phyloP scores from a whole-genome alignment of 2,888 invertebrate species.

The Eristalinus sepulchralis region DNA sequence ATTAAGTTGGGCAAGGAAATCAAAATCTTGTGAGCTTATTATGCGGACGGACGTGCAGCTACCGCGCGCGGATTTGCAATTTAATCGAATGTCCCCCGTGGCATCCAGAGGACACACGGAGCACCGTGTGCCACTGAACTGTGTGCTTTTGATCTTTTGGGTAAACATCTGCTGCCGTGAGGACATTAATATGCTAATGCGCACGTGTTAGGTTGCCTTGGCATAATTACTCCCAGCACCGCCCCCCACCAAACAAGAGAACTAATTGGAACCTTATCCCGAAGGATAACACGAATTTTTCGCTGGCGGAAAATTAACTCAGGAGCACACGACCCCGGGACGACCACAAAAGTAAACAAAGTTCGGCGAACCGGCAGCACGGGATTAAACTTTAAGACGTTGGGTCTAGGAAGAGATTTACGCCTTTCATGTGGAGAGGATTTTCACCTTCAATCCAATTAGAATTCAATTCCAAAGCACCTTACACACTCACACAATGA shows the following conservation, averaged over 20 bases:
- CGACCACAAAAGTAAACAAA: not conserved
- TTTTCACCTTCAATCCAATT: conserved; percentile 51
- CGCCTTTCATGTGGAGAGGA: too few species aligned
- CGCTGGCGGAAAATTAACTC: not conserved
- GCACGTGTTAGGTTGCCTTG: not conserved
- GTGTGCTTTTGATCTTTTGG: conserved; percentile 19
- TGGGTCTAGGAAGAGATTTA: not conserved
- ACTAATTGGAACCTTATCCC: conserved; percentile 4
- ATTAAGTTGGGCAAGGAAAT: conserved; percentile 5
- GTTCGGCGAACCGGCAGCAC: not conserved
- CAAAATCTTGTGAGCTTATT: not conserved
- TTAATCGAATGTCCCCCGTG: conserved; percentile 9
- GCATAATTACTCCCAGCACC: conserved; percentile 14
- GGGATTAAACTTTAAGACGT: not conserved
- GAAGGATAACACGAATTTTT: not conserved
- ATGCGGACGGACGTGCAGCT: not conserved
- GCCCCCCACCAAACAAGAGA: not conserved
- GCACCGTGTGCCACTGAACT: not conserved
- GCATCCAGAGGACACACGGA: not conserved
- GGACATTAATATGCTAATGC: conserved; percentile 26
- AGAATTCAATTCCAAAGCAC: conserved; percentile 33
- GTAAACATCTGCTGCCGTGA: not conserved
- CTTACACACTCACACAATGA: conserved; percentile 13
- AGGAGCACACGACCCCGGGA: not conserved
- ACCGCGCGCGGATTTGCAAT: conserved; percentile 25